These are phyloP conservation scores for Corvus moneduloides DNA, from an alignment of 2,113 vertebrate genomes.

Conservation along the genomic window DNA sequence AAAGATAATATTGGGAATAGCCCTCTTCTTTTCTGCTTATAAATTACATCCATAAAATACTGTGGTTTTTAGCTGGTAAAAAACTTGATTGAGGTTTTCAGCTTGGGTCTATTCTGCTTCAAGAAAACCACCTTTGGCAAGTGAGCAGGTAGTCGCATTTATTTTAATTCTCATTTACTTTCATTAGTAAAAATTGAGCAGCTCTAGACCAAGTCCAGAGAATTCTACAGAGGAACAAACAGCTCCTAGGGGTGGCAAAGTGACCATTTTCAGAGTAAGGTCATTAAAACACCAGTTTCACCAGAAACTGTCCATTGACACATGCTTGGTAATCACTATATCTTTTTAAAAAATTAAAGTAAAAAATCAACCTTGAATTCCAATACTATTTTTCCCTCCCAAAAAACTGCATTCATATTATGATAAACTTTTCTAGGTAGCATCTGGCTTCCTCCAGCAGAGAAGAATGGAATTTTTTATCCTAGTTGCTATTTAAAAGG, in stretches of 20 bases:
- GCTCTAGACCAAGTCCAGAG: not conserved
- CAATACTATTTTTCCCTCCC: not conserved
- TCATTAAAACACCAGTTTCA: not conserved
- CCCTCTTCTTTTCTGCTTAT: slow-evolving; percentile 45
- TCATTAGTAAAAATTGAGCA: not conserved
- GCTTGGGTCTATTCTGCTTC: not conserved
- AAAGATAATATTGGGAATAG: slow-evolving; percentile 70
- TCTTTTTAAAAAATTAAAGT: not conserved
- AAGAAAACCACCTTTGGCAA: not conserved
- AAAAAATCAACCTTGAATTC: not conserved
- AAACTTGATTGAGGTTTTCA: slow-evolving; percentile 23
- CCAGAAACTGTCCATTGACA: not conserved
- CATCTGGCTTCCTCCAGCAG: not conserved
- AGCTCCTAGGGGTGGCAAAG: not conserved
- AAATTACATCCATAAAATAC: slow-evolving; percentile 65
- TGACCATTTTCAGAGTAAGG: not conserved
- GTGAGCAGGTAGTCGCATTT: not conserved
- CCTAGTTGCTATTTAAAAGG: not conserved
- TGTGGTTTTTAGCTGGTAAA: slow-evolving; percentile 41
- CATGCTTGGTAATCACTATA: not conserved
- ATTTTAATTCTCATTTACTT: not conserved
- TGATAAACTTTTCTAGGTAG: not conserved
- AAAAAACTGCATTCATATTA: not conserved
- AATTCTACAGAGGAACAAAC: not conserved
- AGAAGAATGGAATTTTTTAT: not conserved